Evolutionary conservation across 2,797 vertebrate species (phyloP).

Genomic region (Clarias platycephalus): DNA sequence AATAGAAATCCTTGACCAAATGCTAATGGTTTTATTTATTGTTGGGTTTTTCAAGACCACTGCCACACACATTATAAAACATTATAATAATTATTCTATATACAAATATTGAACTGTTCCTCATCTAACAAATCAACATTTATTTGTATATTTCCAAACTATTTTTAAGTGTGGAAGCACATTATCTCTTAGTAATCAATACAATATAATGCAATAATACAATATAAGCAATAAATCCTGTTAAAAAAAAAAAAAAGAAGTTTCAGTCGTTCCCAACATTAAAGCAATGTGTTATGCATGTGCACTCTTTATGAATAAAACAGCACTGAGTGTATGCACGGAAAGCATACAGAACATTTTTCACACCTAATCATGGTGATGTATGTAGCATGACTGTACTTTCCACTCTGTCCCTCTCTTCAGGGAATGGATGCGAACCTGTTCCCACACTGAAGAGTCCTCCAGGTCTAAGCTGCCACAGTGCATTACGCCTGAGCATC

Average conservation of each 20-base stretch:
- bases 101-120: neutral
- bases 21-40: neutral
- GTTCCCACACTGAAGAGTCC: neutral
- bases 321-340: neutral
- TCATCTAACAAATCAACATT: neutral
- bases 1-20: neutral
- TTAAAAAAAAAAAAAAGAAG: neutral
- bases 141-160: neutral
- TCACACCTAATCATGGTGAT: slow-evolving; percentile 26
- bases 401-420: neutral
- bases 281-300: neutral
- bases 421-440: neutral
- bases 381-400: slow-evolving; percentile 1
- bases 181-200: neutral
- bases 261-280: neutral
- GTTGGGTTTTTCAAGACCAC: neutral
- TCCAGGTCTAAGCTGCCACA: slow-evolving; percentile 1
- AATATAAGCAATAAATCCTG: too few relatives aligned
- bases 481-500: slow-evolving; percentile 12
- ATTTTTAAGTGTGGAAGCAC: neutral
- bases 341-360: neutral
- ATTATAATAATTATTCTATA: neutral
- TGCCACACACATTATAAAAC: neutral
- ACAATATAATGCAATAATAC: neutral
- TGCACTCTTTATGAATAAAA: neutral